phyloP scores from a whole-genome alignment of 2,113 vertebrate species.

The Cyphomyrus plagiostoma region DNA sequence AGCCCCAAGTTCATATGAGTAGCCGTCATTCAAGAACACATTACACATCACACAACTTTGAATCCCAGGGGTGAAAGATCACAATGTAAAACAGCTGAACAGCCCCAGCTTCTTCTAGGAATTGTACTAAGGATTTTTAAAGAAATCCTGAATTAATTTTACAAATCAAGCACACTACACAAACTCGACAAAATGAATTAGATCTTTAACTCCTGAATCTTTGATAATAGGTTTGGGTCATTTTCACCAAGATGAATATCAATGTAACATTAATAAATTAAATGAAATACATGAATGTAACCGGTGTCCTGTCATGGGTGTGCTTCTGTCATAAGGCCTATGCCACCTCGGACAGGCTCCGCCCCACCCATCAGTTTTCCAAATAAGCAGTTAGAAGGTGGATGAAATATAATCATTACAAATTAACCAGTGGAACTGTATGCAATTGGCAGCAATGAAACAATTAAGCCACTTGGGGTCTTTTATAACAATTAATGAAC shows the following conservation, averaged over 20 bases:
- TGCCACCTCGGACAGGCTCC: background rate
- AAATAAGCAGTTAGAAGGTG: background rate
- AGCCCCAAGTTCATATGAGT: background rate
- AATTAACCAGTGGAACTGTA: slow-evolving; percentile 5
- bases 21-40: background rate
- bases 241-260: background rate
- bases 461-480: background rate
- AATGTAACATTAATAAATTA: background rate
- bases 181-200: background rate
- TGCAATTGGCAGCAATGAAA: background rate
- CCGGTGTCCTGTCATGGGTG: background rate
- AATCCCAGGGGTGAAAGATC: background rate
- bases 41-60: background rate
- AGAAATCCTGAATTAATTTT: background rate
- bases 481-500: background rate
- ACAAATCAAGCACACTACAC: background rate
- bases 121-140: background rate
- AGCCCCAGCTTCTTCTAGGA: background rate
- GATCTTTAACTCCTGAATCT: background rate
- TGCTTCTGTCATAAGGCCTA: background rate
- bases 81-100: background rate
- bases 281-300: background rate
- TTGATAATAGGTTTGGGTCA: background rate
- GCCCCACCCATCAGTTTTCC: background rate
- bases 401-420: background rate